These are phyloP conservation scores for Notoglanidium macrostoma DNA, from an alignment of 2,797 vertebrate genomes.

Conservation along the genomic window DNA sequence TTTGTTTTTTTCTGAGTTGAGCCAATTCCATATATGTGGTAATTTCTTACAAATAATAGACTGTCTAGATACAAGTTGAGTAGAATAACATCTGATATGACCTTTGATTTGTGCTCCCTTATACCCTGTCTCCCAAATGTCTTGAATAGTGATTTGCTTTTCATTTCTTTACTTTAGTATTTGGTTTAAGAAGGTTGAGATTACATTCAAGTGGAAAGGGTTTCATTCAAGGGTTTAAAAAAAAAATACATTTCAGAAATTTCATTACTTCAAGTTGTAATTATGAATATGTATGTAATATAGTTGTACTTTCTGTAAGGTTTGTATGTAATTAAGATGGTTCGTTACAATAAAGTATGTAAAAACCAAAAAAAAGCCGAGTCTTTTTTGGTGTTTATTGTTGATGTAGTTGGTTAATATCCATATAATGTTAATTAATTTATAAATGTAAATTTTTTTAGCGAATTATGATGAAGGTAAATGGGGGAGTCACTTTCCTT, in stretches of 20 bases:
- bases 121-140: background rate
- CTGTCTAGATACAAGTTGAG: background rate
- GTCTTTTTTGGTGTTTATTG: background rate
- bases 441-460: no score
- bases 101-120: background rate
- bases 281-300: conserved; percentile 59
- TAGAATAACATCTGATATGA: background rate
- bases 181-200: conserved; percentile 17
- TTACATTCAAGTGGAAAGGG: conserved; percentile 45
- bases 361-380: conserved; percentile 24
- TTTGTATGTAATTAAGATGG: conserved; percentile 75
- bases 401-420: background rate
- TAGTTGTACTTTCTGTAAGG: conserved; percentile 73
- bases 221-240: conserved; percentile 31
- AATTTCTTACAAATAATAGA: background rate
- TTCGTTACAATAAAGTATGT: conserved; percentile 69
- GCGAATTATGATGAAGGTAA: background rate
- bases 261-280: conserved; percentile 56
- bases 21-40: background rate
- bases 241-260: conserved; percentile 39
- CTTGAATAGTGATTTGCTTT: background rate
- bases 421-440: background rate
- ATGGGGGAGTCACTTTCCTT: background rate
- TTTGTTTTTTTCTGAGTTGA: background rate
- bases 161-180: conserved; percentile 26